Percentiles rank a stretch among this genome's conserved stretches.
These are phyloP conservation scores for Trichomalopsis sarcophagae DNA, from an alignment of 1,140 invertebrate species.

Conservation along the genomic window DNA sequence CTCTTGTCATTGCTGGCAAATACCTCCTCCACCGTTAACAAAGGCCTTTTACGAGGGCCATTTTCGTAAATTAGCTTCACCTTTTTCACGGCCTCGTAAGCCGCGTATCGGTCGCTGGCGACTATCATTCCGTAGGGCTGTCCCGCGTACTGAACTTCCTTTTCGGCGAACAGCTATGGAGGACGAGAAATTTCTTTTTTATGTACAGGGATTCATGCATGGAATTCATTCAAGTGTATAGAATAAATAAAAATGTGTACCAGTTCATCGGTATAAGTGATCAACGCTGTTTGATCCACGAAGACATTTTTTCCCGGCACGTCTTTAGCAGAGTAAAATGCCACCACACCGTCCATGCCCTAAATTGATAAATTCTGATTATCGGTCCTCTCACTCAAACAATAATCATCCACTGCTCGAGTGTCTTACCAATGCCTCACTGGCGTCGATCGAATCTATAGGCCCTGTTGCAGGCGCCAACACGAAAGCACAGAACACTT, in stretches of 20 bases:
- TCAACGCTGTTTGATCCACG: too few relatives aligned
- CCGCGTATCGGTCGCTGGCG: slow-evolving; percentile 77
- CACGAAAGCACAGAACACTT: slow-evolving; percentile 82
- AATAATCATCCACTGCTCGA: too few relatives aligned
- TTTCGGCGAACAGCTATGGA: slow-evolving; percentile 73
- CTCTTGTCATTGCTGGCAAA: slow-evolving; percentile 70
- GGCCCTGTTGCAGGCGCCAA: slow-evolving; percentile 75
- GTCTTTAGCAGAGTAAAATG: slow-evolving; percentile 83
- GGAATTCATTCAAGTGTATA: too few relatives aligned
- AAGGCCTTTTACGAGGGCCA: slow-evolving; percentile 69
- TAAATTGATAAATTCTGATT: too few relatives aligned
- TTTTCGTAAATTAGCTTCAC: slow-evolving; percentile 81
- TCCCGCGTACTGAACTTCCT: slow-evolving; percentile 79
- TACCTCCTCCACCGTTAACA: slow-evolving; percentile 79
- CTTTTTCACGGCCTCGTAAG: slow-evolving; percentile 78
- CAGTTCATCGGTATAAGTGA: too few relatives aligned
- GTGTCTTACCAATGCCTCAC: slow-evolving; percentile 66
- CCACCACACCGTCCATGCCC: slow-evolving; percentile 77
- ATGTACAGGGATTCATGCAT: too few relatives aligned
- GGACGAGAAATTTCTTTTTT: background rate
- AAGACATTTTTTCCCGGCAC: slow-evolving; percentile 82
- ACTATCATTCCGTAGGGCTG: slow-evolving; percentile 85
- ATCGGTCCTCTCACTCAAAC: too few relatives aligned
- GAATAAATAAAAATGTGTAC: too few relatives aligned
- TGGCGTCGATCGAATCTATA: slow-evolving; percentile 76